phyloP scores from a whole-genome alignment of 2,888 invertebrate species.

The Arrhopalites spinosus region DNA sequence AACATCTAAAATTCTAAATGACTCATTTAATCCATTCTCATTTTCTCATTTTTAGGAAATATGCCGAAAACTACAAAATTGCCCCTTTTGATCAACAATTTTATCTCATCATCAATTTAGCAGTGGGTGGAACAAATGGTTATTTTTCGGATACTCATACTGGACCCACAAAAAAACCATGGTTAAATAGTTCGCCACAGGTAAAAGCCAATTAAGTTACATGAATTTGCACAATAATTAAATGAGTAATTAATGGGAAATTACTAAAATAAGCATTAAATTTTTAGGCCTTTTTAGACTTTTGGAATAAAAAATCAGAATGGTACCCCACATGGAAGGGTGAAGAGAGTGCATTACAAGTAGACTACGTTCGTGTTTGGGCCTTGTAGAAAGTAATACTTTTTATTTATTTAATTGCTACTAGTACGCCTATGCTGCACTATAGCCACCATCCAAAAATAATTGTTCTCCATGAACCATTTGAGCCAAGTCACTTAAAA shows the following conservation, averaged over 20 bases:
- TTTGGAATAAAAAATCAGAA: constrained; percentile 66
- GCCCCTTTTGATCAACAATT: constrained; percentile 76
- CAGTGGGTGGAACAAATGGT: constrained; percentile 69
- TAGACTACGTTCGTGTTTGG: constrained; percentile 72
- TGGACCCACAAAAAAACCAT: constrained; percentile 61
- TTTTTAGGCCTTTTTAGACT: constrained; percentile 66
- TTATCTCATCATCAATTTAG: constrained; percentile 68
- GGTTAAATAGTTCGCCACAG: no score
- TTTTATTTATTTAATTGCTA: no score
- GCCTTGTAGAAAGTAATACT: constrained; percentile 64
- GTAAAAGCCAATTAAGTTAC: no score
- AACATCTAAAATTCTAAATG: not conserved
- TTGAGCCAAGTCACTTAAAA: constrained; percentile 77
- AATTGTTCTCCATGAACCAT: constrained; percentile 80
- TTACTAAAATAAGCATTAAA: no score
- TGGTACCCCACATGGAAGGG: constrained; percentile 70
- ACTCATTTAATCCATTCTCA: not conserved
- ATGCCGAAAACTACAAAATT: constrained; percentile 58
- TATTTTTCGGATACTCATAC: constrained; percentile 68
- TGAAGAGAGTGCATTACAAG: constrained; percentile 67
- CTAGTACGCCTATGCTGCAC: no score
- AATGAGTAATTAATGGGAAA: no score
- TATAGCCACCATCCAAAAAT: constrained; percentile 82
- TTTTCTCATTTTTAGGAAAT: constrained; percentile 53
- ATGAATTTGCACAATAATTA: no score